Evolutionary conservation across 2,888 invertebrate genomes (phyloP), one percentile per base, ranked within the genome.

Genomic region (Chouioia cunea): DNA sequence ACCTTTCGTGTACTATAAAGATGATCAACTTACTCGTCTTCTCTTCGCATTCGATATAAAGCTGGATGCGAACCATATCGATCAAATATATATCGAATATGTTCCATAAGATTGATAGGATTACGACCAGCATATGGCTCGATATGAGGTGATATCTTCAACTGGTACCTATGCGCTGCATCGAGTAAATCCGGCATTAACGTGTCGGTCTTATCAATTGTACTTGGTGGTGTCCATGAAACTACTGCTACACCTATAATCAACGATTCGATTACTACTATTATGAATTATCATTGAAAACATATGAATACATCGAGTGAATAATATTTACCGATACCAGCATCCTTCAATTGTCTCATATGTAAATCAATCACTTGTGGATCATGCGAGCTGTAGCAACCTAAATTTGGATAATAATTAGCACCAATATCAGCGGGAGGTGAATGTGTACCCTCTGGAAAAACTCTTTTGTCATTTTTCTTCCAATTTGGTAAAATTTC

Each of bases 141-240:
- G 48, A 91, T 86, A 79, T 91, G 90, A 43, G 90, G 87, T 10
- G 90, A 88, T 16, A 91, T 86, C 82, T 89, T 88, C 4, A 89
- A 80, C 75, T 87, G 86, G 76, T 87, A 86, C 59, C 83, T 83
- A 8, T 86, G 86, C 3, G 88, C 89, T 16, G 86, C 76, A 52
- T 87, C 85, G 44, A 87, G 75, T 36, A 86, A 73, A 62, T 79
- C 78, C 2, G 81, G 78, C 76, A 89, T 81, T 53, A 88, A 79
- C 14, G 85, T 80, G 66, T 86, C 86, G 1, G 86, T 81, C 36
- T 87, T 86, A 78, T 85, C 85, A 2, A 76, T 76, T 15, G 80
- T 76, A 36, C 79, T 84, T 12, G 87, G 86, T 20, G 90, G 90
- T 73, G 87, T 88, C 90, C 86, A 91, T 36, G 87, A 89, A 14